Conservation (phyloP, 1,140 invertebrate genomes). For the Drosophila pandora region DNA sequence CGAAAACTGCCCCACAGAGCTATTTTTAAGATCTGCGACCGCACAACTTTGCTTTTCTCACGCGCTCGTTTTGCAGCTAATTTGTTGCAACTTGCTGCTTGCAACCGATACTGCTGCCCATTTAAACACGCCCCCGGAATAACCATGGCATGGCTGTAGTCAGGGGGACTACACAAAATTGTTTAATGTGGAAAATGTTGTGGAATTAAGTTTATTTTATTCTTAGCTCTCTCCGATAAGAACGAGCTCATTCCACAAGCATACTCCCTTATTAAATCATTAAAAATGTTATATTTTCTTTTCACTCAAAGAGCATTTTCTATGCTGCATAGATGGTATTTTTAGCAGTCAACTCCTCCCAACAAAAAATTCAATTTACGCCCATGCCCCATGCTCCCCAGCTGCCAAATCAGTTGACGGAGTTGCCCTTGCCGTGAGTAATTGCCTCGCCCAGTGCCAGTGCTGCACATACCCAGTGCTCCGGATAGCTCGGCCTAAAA, state of each 20-base stretch:
- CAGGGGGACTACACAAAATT: neutral
- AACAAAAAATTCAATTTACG: conserved; percentile 1
- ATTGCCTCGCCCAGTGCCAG: conserved; percentile 55
- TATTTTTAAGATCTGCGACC: conserved; percentile 49
- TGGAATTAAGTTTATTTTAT: neutral
- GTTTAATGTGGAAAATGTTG: too few species aligned
- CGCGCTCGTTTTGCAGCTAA: conserved; percentile 73
- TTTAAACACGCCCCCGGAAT: conserved; percentile 4
- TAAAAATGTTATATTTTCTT: too few species aligned
- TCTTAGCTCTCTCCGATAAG: too few species aligned
- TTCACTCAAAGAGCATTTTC: too few species aligned
- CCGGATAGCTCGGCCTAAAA: conserved; percentile 44
- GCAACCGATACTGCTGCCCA: conserved; percentile 1
- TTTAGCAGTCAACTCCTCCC: neutral
- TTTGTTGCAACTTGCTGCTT: conserved; percentile 62
- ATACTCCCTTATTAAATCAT: too few species aligned
- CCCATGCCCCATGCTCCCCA: conserved; percentile 17
- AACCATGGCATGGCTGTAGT: neutral
- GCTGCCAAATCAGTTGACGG: conserved; percentile 26
- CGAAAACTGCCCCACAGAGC: conserved; percentile 16
- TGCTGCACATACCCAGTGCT: conserved; percentile 13
- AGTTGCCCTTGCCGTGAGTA: conserved; percentile 75
- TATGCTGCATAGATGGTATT: too few species aligned
- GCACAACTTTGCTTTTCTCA: conserved; percentile 68
- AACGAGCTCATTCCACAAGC: too few species aligned